phyloP scores from a whole-genome alignment of 2,888 invertebrate genomes.

The Mimas tiliae region DNA sequence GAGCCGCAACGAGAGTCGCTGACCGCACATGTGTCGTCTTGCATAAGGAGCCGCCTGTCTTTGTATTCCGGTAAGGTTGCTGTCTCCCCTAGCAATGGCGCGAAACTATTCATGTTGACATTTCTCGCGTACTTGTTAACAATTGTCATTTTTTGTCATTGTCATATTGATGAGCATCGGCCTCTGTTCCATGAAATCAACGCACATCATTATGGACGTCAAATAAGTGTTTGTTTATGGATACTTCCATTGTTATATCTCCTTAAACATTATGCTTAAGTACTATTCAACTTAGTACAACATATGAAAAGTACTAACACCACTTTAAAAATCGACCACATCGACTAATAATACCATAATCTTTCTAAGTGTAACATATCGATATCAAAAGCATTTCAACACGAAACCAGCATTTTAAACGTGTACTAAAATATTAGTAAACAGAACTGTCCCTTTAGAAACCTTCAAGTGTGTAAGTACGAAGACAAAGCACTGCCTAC shows the following conservation, averaged over 20 bases:
- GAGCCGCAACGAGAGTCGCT: constrained; percentile 63
- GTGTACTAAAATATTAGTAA: constrained; percentile 4
- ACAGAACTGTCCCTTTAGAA: constrained; percentile 12
- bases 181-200: constrained; percentile 53
- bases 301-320: no score
- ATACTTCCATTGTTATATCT: background rate
- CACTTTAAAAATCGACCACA: no score
- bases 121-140: constrained; percentile 66
- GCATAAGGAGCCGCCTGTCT: constrained; percentile 69
- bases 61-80: constrained; percentile 75
- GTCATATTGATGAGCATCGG: constrained; percentile 63
- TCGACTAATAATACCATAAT: no score
- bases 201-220: constrained; percentile 45
- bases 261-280: background rate
- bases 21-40: constrained; percentile 74
- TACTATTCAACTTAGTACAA: background rate
- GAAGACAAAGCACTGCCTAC: constrained; percentile 45
- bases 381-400: background rate
- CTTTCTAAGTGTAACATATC: no score
- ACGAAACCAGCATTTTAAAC: background rate
- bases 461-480: constrained; percentile 21
- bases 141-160: constrained; percentile 70
- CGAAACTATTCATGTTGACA: constrained; percentile 77
- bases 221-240: background rate
- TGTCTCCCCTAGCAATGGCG: constrained; percentile 70